phyloP scores from a whole-genome alignment of 2,888 invertebrate species.

The Heliconius sara region DNA sequence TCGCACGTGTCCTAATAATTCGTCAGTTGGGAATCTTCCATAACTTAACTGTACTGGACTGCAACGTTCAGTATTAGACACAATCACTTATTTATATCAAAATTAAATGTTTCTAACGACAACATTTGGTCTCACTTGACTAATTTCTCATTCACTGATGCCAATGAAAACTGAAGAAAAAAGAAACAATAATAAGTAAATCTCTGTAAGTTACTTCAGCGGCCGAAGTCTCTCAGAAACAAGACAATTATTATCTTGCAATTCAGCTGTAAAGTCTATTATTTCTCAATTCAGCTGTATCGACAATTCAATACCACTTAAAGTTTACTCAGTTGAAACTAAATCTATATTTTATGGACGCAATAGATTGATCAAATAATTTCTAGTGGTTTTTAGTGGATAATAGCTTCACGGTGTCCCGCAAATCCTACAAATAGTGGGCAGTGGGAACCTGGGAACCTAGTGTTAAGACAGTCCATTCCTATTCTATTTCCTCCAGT shows the following conservation, averaged over 20 bases:
- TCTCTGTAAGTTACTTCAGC: neutral
- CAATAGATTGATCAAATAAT: neutral
- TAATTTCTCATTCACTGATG: too few relatives aligned
- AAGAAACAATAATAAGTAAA: neutral
- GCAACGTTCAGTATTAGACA: too few relatives aligned
- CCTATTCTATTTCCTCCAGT: neutral
- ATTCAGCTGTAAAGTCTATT: neutral
- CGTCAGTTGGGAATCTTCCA: too few relatives aligned
- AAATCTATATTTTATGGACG: neutral
- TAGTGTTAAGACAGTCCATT: neutral
- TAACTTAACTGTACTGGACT: too few relatives aligned
- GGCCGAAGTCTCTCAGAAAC: neutral
- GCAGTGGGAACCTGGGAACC: neutral
- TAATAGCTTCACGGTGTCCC: neutral
- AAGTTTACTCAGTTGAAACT: conserved; percentile 6
- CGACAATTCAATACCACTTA: neutral
- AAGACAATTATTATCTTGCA: neutral
- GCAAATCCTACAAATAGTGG: neutral
- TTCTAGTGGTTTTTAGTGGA: neutral
- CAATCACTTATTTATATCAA: neutral
- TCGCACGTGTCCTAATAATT: too few relatives aligned
- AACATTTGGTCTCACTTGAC: neutral
- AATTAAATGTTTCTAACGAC: neutral
- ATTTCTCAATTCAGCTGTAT: conserved; percentile 4
- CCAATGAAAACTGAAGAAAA: neutral